Evolutionary conservation across 2,888 invertebrate species (phyloP), one percentile per base, ranked within the genome.

Genomic region (Sialis lutaria): DNA sequence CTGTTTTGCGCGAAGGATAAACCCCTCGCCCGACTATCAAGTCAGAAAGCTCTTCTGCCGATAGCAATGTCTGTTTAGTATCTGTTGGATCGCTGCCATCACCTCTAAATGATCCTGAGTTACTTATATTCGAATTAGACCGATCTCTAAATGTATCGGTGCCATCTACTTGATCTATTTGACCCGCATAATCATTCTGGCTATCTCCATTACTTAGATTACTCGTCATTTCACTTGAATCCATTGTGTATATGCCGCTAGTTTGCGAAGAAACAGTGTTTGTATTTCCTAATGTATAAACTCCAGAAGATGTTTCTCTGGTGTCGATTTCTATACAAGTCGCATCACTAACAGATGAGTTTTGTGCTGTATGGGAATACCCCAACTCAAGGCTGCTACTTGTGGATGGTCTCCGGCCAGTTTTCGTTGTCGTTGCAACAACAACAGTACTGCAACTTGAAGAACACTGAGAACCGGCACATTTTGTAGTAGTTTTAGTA

Each of bases 11-110:
- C 1, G 75, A 75, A 1, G 80, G 88, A 65, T 87, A 88, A 12
- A 80, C 76, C 22, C 79, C 79, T 48, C 83, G 69, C 1, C 86
- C 87, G 1, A 88, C 88, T 48, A 88, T 88, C 49, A 88, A 64
- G 57, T 88, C 86, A 22, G 85, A 85, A 32, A 88, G 66, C 62
- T 88, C 88, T 59, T 85, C 85, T 6, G 88, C 88, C 33, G 86
- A 84, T 6, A 88, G 69, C 48, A 85, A 67, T 22, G 81, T 77
- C 52, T 81, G 83, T 55, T 79, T 79, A 52, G 74, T 79, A 58
- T 84, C 84, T 1, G 87, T 82, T 4, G 88, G 88, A 63, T 88
- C 88, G 58, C 87, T 88, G n/a, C 88, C 88, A 57, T 88, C 88
- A 4, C 88, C 88, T 43, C 86, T 79, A 61, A 88, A 88, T 44